Evolutionary conservation across 64 coral and sea anemone species (phyloP), one percentile per base, ranked within the genome.

Genomic region (Catalaphyllia jardinei): DNA sequence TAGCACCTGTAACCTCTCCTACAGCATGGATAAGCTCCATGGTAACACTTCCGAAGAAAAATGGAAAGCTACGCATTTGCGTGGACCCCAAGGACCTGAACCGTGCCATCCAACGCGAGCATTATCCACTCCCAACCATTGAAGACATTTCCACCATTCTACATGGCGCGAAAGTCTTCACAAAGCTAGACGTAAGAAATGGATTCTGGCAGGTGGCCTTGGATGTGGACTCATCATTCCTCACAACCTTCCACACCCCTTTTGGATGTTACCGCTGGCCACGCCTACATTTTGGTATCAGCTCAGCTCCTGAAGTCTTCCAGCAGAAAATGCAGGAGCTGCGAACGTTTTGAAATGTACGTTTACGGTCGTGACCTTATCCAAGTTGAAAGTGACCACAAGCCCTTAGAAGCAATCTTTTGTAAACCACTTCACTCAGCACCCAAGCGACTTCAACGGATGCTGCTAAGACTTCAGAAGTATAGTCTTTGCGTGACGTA

Each of bases 121-220:
- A 46, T 46, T 46, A 46, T 8, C 42, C 42, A 46, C 42, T 46
- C 42, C 83, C 76, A 29, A 92, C 83, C 4, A 92, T 87, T 42
- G 83, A 92, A 72, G 91, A 92, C 15, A 75, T 87, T 19, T 74
- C 75, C 7, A 92, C 83, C 42, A 33, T 83, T 19, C 83, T 92
- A 69, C 90, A 92, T 52, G 83, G 73, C 10, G 82, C 74, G 2
- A 86, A 86, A 33, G 90, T 92, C 20, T 92, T 92, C 73, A 87
- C 82, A 19, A 25, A 72, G 19, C 52, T 89, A 29, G 87, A 89
- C 19, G 75, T 71, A 2, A 28, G 38, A 28, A 89, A 89, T 0
- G 74, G 87, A 60, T 89, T 78, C 55, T 89, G 87, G 87, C 87
- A 89, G 16, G 61, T 89, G 5, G 52, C 74, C 46, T 38, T 89